A percentile compares a stretch with the other conserved stretches of the same genome.
Conservation (phyloP, 53 echinoderm and acorn worm species). For the Arbacia lixula region DNA sequence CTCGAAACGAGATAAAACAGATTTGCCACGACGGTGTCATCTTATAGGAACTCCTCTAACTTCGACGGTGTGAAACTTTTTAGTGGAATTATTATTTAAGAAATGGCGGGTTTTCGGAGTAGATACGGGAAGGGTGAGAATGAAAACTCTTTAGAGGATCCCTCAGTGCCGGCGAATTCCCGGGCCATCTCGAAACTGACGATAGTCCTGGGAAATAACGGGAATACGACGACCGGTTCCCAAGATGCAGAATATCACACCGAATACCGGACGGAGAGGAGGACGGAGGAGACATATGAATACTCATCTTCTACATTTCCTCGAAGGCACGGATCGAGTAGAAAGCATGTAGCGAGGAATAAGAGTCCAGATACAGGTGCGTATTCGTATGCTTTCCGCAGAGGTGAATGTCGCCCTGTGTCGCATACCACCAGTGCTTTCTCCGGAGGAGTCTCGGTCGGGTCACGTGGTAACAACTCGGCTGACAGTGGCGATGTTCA, state of each 20-base stretch:
- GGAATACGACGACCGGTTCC: conserved; percentile 8
- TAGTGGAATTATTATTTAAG: too few relatives aligned
- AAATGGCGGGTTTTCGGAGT: conserved; percentile 21
- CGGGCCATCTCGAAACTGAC: conserved; percentile 45
- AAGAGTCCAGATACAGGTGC: conserved; percentile 23
- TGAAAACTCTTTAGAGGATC: not conserved
- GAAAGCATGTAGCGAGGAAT: conserved; percentile 1
- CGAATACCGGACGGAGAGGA: conserved; percentile 30
- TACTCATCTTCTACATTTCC: conserved; percentile 48
- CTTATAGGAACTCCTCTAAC: too few relatives aligned
- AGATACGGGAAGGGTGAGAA: not conserved
- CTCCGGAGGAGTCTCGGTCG: conserved; percentile 15
- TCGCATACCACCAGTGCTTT: conserved; percentile 25
- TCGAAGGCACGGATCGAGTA: conserved; percentile 11
- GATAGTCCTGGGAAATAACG: conserved; percentile 37
- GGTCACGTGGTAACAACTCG: conserved; percentile 36
- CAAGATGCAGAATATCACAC: conserved; percentile 50
- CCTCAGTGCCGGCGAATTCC: conserved; percentile 16
- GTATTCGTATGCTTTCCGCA: conserved; percentile 41
- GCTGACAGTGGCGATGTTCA: conserved; percentile 27
- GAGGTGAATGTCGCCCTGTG: conserved; percentile 56
- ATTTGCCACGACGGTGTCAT: too few relatives aligned
- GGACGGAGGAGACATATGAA: conserved; percentile 39
- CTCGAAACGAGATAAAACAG: too few relatives aligned
- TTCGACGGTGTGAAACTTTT: too few relatives aligned